These are phyloP conservation scores for Oscarella lobularis DNA, from an alignment of 37 sponge, comb jelly and placozoan species.

Conservation along the genomic window DNA sequence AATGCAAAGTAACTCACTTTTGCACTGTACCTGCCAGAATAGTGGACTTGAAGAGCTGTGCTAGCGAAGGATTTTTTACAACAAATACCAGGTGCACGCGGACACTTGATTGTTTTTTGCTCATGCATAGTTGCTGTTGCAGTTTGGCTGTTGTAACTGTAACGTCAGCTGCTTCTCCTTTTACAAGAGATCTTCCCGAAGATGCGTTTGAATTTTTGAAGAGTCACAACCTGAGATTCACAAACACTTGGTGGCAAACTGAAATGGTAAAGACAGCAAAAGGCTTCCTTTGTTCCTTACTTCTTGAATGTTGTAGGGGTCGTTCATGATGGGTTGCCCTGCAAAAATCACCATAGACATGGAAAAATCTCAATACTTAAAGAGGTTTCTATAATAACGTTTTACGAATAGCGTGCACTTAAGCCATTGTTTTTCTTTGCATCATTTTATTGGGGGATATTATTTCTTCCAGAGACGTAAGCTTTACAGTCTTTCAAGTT, in stretches of 20 bases:
- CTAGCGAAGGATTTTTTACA: background rate
- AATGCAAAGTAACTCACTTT: background rate
- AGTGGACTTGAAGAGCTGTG: background rate
- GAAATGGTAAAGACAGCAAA: background rate
- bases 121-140: too few relatives aligned
- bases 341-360: background rate
- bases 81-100: background rate
- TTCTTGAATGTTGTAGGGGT: background rate
- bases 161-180: too few relatives aligned
- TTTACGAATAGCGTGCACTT: too few relatives aligned
- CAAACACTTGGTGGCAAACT: background rate
- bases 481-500: too few relatives aligned
- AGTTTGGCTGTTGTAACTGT: too few relatives aligned
- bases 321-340: background rate
- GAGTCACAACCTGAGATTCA: background rate
- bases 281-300: background rate
- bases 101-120: background rate
- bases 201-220: background rate
- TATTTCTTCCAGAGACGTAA: too few relatives aligned
- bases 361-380: too few relatives aligned
- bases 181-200: too few relatives aligned
- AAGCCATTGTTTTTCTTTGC: too few relatives aligned
- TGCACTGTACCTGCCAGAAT: background rate
- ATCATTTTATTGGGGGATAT: too few relatives aligned
- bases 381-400: too few relatives aligned